A percentile compares a stretch with the other conserved stretches of the same genome.
phyloP scores from a whole-genome alignment of 1,140 invertebrate species.

The Coenobita brevimanus region DNA sequence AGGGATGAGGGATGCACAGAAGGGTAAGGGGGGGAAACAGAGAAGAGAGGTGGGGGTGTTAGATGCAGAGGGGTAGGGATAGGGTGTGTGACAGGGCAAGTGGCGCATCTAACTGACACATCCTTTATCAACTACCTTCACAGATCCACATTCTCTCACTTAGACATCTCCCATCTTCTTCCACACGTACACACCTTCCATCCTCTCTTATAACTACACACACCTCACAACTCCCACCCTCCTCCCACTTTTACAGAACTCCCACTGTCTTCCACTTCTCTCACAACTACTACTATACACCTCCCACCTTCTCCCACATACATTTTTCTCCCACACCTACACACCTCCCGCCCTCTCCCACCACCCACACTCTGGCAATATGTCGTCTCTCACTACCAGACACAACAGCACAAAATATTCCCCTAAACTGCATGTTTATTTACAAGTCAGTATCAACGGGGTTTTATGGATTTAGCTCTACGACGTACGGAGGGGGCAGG shows the following conservation, averaged over 20 bases:
- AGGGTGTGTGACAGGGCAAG: not conserved
- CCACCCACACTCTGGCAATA: not conserved
- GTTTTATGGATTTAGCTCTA: no score
- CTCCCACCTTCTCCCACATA: not conserved
- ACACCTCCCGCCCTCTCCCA: not conserved
- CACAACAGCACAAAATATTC: no score
- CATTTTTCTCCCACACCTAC: not conserved
- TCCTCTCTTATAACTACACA: not conserved
- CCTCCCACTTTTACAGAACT: not conserved
- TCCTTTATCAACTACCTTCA: not conserved
- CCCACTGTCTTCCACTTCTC: no score
- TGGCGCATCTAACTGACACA: not conserved
- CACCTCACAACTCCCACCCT: not conserved
- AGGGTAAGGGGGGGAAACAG: no score
- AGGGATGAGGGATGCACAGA: no score
- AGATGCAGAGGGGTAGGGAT: not conserved
- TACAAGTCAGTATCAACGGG: no score
- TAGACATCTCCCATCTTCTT: not conserved
- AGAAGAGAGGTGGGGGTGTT: not conserved
- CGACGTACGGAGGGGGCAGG: no score
- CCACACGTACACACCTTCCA: not conserved
- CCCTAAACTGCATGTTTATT: no score
- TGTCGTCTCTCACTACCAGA: not conserved
- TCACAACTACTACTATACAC: not conserved
- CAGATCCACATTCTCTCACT: not conserved